These are phyloP conservation scores for Papilio demoleus DNA, from an alignment of 2,888 invertebrate species.

Conservation along the genomic window DNA sequence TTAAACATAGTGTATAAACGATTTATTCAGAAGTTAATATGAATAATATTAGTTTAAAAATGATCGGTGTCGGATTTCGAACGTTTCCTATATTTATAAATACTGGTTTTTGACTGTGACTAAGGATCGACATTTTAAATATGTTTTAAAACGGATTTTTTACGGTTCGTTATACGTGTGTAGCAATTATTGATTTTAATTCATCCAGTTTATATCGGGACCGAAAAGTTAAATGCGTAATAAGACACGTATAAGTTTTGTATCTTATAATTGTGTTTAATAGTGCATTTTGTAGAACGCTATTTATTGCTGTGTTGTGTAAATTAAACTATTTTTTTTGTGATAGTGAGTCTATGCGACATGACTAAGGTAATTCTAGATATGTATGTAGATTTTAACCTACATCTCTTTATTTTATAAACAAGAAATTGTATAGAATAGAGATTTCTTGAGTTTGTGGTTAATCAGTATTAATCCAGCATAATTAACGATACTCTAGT, in stretches of 20 bases:
- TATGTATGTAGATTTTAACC: too few species aligned
- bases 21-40: conserved; percentile 35
- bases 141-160: conserved; percentile 23
- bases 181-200: conserved; percentile 3
- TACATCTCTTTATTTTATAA: too few species aligned
- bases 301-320: too few species aligned
- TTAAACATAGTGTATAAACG: conserved; percentile 29
- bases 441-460: too few species aligned
- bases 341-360: too few species aligned
- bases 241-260: neutral
- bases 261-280: too few species aligned
- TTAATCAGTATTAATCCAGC: too few species aligned
- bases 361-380: too few species aligned
- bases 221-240: neutral
- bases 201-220: neutral
- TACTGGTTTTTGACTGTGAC: conserved; percentile 37
- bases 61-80: conserved; percentile 39
- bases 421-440: too few species aligned
- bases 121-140: conserved; percentile 31
- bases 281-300: too few species aligned
- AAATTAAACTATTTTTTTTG: too few species aligned
- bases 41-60: conserved; percentile 36
- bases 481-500: too few species aligned
- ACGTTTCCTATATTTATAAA: conserved; percentile 38
- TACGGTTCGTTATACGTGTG: conserved; percentile 35